Evolutionary conservation across 2,888 invertebrate genomes (phyloP).

Genomic region (Podotricha telesiphe): DNA sequence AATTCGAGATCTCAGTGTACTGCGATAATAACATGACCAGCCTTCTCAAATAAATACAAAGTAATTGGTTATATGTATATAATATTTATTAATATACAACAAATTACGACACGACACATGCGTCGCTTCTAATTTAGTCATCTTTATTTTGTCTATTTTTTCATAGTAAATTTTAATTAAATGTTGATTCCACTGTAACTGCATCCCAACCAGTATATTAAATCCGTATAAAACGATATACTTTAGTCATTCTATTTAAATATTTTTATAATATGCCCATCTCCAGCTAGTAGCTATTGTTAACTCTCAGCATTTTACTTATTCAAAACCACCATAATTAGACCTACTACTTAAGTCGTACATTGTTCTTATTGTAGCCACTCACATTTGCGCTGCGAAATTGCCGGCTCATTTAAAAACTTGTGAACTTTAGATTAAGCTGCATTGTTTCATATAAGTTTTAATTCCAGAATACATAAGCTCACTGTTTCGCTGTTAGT

Average conservation of each 20-base stretch:
- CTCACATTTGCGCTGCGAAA: slow-evolving; percentile 42
- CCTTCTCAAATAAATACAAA: neutral
- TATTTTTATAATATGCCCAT: neutral
- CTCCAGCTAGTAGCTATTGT: slow-evolving; percentile 15
- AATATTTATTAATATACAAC: neutral
- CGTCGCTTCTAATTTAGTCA: no score
- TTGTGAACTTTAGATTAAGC: slow-evolving; percentile 49
- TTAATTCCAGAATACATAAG: slow-evolving; percentile 53
- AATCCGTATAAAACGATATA: no score
- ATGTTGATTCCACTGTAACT: no score
- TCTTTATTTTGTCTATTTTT: no score
- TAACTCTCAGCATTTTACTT: slow-evolving; percentile 26
- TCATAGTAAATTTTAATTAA: no score
- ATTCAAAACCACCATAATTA: slow-evolving; percentile 33
- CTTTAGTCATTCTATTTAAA: neutral
- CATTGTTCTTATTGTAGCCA: slow-evolving; percentile 42
- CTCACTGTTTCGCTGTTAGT: slow-evolving; percentile 42
- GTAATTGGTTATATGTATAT: no score
- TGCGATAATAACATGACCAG: neutral
- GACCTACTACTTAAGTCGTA: slow-evolving; percentile 32
- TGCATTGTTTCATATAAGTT: slow-evolving; percentile 57
- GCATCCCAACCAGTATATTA: no score
- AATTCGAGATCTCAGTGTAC: neutral
- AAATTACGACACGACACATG: neutral
- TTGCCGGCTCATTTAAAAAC: slow-evolving; percentile 39